Percentiles rank a stretch among this genome's conserved stretches.
phyloP scores from a whole-genome alignment of 2,888 invertebrate species.

The Laothoe populi region DNA sequence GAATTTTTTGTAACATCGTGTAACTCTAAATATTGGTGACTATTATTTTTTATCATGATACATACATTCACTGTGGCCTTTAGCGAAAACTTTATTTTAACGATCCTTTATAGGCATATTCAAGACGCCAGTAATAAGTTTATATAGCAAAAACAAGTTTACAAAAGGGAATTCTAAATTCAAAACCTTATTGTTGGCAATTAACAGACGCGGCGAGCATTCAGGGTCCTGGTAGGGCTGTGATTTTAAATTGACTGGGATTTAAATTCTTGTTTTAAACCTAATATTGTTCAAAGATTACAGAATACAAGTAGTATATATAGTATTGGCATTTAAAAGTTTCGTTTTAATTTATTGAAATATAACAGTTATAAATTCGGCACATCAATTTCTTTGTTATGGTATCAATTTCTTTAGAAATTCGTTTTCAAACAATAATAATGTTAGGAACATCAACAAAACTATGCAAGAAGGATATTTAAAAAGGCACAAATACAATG shows the following conservation, averaged over 20 bases:
- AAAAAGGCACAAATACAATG: too few species aligned
- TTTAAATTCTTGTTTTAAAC: not conserved
- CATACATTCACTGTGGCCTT: not conserved
- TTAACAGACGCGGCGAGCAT: not conserved
- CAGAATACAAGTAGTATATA: not conserved
- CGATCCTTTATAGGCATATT: not conserved
- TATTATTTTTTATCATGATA: too few species aligned
- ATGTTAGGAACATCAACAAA: too few species aligned
- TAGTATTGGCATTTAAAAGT: not conserved
- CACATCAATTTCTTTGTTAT: not conserved
- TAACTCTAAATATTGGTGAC: too few species aligned
- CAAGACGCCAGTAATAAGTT: not conserved
- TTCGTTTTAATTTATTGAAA: not conserved
- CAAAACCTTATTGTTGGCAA: not conserved
- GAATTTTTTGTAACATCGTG: too few species aligned
- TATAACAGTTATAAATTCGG: not conserved
- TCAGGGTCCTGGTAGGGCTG: not conserved
- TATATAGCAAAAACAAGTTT: not conserved
- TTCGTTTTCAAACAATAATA: too few species aligned
- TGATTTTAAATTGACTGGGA: not conserved
- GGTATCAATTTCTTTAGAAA: too few species aligned
- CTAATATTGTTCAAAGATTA: not conserved
- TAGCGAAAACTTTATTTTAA: conserved; percentile 3
- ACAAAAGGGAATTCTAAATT: not conserved
- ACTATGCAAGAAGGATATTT: too few species aligned